Evolutionary conservation across 2,888 invertebrate species (phyloP), one percentile per base, ranked within the genome.

Genomic region (Augochlorella aurata): DNA sequence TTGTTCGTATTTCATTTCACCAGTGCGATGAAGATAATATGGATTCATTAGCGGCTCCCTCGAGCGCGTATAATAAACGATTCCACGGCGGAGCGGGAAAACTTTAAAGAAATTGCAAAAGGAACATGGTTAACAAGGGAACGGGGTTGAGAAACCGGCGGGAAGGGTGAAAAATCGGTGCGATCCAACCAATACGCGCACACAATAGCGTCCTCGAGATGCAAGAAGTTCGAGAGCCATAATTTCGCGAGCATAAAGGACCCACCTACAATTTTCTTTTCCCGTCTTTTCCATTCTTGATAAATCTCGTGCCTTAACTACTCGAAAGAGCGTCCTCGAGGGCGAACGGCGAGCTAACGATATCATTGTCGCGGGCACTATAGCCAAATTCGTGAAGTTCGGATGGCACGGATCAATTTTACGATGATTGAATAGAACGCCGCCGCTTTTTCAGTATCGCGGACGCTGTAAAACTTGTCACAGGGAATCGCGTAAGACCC

Each of bases 211-310:
- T 78, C 76, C 75, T 74, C 80, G 80, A 82, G 81, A 81, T 79
- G 79, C 73, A 85, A 85, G 75, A 87, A 87, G 81, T 85, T 85
- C 70, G 81, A 87, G 79, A 74, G 76, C 74, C 63, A 75, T 81
- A 83, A 87, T 85, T 87, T 79, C 77, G 70, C 79, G 38, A 16
- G 45, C 78, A 85, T 85, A 85, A 83, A 88, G 82, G 79, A 69
- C 38, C 79, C 81, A 77, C 49, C 77, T 84, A 74, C 82, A 82
- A 89, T 86, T 86, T 82, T 86, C 84, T 74, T 81, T 80, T 72
- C 77, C 83, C 80, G 75, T 70, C 76, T 85, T 84, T 65, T 78
- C 80, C 79, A 58, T 80, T 52, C 44, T 61, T 72, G 71, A 80
- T 75, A 79, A 85, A 76, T 78, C 75, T 68, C 65, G 75, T 75